Percentiles rank a stretch among this genome's conserved stretches.
Evolutionary conservation across 2,113 vertebrate genomes (phyloP).

Genomic region (Strix uralensis): DNA sequence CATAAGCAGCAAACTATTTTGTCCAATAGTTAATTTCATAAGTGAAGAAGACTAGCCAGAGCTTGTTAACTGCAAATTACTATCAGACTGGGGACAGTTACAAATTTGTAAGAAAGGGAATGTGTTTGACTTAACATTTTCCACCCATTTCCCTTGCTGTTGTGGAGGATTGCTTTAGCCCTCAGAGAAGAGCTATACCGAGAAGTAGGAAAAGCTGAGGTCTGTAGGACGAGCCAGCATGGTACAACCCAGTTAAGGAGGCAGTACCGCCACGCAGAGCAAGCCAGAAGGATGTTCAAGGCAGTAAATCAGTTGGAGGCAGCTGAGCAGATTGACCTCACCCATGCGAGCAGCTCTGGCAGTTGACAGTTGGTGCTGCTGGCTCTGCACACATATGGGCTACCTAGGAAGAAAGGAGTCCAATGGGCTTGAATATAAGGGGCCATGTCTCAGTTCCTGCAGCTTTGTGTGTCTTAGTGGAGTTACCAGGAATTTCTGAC

Average conservation of each 20-base stretch:
- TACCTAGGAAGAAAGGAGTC: background rate
- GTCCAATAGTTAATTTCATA: background rate
- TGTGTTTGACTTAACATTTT: background rate
- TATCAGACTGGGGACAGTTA: background rate
- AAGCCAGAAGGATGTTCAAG: background rate
- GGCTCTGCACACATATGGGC: rapidly evolving
- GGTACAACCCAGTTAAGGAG: background rate
- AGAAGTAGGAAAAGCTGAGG: background rate
- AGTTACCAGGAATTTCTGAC: background rate
- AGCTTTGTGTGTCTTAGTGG: background rate
- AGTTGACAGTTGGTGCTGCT: rapidly evolving
- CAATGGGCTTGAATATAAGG: background rate
- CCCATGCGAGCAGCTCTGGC: rapidly evolving
- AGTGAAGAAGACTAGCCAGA: background rate
- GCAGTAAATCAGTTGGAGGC: background rate
- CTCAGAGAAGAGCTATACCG: background rate
- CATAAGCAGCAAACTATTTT: background rate
- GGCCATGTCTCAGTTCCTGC: background rate
- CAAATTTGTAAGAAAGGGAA: background rate
- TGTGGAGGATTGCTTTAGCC: background rate
- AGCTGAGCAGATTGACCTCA: background rate
- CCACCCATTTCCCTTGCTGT: background rate
- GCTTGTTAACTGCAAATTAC: background rate
- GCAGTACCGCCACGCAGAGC: rapidly evolving
- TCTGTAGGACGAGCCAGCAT: background rate